These are phyloP conservation scores for Bombus difficillimus DNA, from an alignment of 1,140 invertebrate species.

Conservation along the genomic window DNA sequence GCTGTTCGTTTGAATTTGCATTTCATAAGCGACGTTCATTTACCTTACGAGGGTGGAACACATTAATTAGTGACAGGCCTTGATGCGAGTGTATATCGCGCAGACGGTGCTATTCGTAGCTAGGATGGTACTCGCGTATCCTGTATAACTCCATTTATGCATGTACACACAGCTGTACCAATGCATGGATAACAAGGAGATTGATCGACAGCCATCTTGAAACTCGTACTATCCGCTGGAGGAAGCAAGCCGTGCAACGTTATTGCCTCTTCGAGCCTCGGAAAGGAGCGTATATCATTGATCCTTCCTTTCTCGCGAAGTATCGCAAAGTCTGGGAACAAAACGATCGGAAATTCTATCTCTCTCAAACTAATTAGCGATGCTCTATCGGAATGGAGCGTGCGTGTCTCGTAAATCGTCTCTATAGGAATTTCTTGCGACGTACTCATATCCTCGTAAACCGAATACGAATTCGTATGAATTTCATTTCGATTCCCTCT, in stretches of 20 bases:
- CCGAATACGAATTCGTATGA: neutral
- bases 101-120: constrained; percentile 16
- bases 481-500: neutral
- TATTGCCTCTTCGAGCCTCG: neutral
- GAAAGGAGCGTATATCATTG: constrained; percentile 1
- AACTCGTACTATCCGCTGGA: constrained; percentile 13
- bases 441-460: neutral
- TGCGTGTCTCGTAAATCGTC: no score
- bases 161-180: constrained; percentile 55
- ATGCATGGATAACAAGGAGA: constrained; percentile 46
- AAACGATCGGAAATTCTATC: neutral
- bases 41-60: neutral
- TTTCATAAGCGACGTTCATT: constrained; percentile 30
- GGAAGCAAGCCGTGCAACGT: constrained; percentile 9
- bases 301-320: neutral
- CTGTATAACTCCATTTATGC: constrained; percentile 46
- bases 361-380: neutral
- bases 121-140: constrained; percentile 7
- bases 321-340: neutral
- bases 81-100: neutral
- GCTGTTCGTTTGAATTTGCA: neutral
- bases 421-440: no score
- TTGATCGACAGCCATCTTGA: constrained; percentile 53
- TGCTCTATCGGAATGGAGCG: no score
- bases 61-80: constrained; percentile 22